Base-by-base conservation (phyloP, 2,797 vertebrate species). In the Stomatorhinus walkeri region DNA sequence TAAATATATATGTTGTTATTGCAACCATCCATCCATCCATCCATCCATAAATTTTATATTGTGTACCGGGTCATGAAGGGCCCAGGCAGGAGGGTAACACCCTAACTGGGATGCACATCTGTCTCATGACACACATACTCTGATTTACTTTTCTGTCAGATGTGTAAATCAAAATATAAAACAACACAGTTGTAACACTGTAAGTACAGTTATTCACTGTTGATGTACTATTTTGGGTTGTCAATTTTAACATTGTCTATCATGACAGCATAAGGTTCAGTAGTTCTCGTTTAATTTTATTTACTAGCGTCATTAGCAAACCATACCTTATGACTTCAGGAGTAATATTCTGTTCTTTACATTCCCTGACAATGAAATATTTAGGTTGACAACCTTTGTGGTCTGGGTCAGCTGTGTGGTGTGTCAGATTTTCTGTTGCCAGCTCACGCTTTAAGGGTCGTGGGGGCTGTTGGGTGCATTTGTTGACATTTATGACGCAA, bases 331-430 rank as follows among this genome's bases (percentile, higher is more conserved):
- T n/a, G 36, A 83, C 19, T n/a, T 48, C 46, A 83, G 16, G 48
- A 22, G 72, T 84, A 54, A 81, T 7, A 49, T 16, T 54, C 72
- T 54, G 28, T 19, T 54, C 68, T 79, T 10, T 88, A n/a, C 19
- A 24, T 89, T 89, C 88, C 88, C 48, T 87, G 61, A 79, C 88
- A 89, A 89, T 85, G 76, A 87, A 89, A 89, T 79, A 89, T 89
- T 89, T 76, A 89, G 28, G 48, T n/a, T 89, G 84, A 86, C 88
- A 72, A 86, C 83, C 28, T 79, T 16, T 79, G 61, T 52, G 59
- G 88, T 22, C 40, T 59, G 61, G n/a, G 49, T 54, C 40, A 40
- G 51, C 22, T 32, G 22, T 86, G 59, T 86, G 43, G 51, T 49
- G 84, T 64, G 56, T 48, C 83, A 68, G 59, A 48, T 61, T 86